A percentile compares a stretch with the other conserved stretches of the same genome.
These are phyloP conservation scores for Drosophila trapezifrons DNA, from an alignment of 1,140 invertebrate species.

Conservation along the genomic window DNA sequence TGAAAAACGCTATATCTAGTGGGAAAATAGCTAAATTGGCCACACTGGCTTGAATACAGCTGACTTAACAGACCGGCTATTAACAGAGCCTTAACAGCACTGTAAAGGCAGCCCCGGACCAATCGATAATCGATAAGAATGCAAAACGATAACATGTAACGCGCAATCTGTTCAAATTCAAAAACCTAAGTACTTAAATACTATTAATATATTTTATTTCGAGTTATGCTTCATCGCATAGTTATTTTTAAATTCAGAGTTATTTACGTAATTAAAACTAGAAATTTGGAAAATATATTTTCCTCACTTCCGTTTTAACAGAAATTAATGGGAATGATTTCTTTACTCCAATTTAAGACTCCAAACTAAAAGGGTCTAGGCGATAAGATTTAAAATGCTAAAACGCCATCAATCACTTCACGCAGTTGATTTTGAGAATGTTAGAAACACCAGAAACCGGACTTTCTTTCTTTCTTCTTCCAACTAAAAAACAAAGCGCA, in stretches of 20 bases:
- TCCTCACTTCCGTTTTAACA: not conserved
- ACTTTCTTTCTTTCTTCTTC: conserved; percentile 50
- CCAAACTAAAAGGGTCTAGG: conserved; percentile 4
- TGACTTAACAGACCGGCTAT: conserved; percentile 3
- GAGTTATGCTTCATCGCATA: not conserved
- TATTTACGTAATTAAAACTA: too few species aligned
- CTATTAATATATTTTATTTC: not conserved
- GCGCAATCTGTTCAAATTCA: not conserved
- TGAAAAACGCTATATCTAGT: too few species aligned
- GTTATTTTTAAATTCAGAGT: too few species aligned
- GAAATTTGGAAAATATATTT: too few species aligned
- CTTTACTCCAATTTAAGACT: not conserved
- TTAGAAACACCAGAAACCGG: conserved; percentile 6
- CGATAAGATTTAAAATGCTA: conserved; percentile 2
- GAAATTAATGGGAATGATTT: not conserved
- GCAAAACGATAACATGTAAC: not conserved
- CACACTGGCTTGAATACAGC: not conserved
- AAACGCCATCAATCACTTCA: conserved; percentile 10
- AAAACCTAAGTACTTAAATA: not conserved
- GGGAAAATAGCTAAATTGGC: too few species aligned
- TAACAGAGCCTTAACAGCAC: not conserved
- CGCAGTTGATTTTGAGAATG: conserved; percentile 7
- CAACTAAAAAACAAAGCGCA: conserved; percentile 33
- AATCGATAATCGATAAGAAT: not conserved
- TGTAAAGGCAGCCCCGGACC: not conserved